Conservation (phyloP, 2,888 invertebrate species). For the Meiosimyza platycephala region DNA sequence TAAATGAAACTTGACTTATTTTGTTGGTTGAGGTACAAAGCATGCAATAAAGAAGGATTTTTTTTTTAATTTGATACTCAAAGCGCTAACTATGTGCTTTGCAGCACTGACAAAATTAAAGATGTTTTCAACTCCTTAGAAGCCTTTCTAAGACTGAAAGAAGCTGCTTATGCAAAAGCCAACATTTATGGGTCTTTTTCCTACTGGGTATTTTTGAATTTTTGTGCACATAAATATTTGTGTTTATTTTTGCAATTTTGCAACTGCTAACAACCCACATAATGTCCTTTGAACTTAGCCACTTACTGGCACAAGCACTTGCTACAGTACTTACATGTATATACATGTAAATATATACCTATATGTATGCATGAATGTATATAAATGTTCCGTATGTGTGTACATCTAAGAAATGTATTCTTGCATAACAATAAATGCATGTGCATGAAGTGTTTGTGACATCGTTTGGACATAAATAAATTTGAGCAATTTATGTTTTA, state of each 20-base stretch:
- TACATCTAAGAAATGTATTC: not conserved
- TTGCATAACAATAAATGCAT: not conserved
- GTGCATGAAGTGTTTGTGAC: not conserved
- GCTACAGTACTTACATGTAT: not conserved
- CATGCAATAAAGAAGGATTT: no score
- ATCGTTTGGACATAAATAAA: no score
- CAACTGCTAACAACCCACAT: constrained; percentile 26
- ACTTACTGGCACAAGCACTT: not conserved
- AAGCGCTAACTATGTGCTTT: no score
- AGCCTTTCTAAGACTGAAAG: no score
- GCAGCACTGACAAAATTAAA: no score
- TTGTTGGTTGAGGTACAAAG: no score
- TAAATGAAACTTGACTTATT: no score
- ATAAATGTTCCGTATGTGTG: not conserved
- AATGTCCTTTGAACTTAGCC: constrained; percentile 33
- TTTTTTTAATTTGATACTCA: no score
- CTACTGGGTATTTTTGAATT: not conserved
- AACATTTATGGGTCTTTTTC: no score
- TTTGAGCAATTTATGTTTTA: no score
- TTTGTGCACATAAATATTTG: not conserved
- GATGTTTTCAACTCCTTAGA: no score
- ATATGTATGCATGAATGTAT: not conserved
- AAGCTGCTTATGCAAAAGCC: no score
- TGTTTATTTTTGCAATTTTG: not conserved
- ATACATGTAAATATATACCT: constrained; percentile 1